Percentiles rank a stretch among this genome's conserved stretches.
phyloP scores from a whole-genome alignment of 2,113 vertebrate genomes.

The Martes martes region DNA sequence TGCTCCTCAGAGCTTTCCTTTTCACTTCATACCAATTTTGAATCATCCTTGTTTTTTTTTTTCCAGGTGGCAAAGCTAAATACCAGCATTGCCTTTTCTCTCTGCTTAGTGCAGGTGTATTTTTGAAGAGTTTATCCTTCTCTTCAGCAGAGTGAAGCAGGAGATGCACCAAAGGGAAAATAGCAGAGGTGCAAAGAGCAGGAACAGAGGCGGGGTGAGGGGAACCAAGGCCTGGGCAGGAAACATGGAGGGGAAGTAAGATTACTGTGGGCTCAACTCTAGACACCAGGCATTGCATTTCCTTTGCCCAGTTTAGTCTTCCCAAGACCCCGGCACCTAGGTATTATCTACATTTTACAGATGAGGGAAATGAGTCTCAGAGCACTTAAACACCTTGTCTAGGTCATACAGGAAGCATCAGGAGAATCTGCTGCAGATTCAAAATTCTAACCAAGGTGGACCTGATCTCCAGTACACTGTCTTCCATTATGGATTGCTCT shows the following conservation, averaged over 20 bases:
- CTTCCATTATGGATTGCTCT: background rate
- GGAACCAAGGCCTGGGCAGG: background rate
- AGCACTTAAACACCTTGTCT: background rate
- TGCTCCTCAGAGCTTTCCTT: conserved; percentile 31
- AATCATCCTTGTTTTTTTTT: conserved; percentile 38
- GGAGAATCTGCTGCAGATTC: background rate
- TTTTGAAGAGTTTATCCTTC: conserved; percentile 41
- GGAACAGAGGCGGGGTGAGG: background rate
- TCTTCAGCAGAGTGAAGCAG: background rate
- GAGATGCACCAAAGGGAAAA: conserved; percentile 1
- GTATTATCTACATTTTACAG: conserved; percentile 6
- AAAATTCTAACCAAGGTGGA: background rate
- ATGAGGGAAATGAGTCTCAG: background rate
- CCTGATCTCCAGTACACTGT: background rate
- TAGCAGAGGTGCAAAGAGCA: conserved; percentile 16
- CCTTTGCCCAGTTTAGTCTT: background rate
- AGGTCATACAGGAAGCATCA: background rate
- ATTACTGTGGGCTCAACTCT: background rate
- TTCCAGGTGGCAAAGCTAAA: background rate
- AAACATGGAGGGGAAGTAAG: background rate
- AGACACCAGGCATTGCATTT: background rate
- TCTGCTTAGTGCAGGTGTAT: conserved; percentile 40
- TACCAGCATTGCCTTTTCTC: conserved; percentile 40
- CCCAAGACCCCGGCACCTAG: background rate
- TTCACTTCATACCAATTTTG: conserved; percentile 22